Percentiles rank a stretch among this genome's conserved stretches.
These are phyloP conservation scores for Drosophila mercatorum DNA, from an alignment of 2,888 invertebrate genomes.

Conservation along the genomic window DNA sequence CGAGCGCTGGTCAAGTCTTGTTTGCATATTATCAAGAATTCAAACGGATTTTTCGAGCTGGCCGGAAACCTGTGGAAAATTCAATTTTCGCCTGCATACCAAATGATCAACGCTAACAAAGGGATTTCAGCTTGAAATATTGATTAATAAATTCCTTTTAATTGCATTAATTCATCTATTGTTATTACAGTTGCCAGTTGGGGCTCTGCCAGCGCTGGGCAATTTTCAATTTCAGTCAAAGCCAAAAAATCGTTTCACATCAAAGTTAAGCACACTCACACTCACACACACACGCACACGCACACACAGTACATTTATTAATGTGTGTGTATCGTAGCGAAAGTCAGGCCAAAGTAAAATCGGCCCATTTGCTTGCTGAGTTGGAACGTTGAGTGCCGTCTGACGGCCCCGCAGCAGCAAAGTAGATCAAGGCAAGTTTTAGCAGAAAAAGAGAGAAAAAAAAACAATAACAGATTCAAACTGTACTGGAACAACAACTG, in stretches of 20 bases:
- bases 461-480: constrained; percentile 21
- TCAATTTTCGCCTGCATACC: constrained; percentile 16
- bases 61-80: constrained; percentile 20
- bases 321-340: constrained; percentile 37
- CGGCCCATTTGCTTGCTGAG: constrained; percentile 72
- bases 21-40: constrained; percentile 67
- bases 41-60: constrained; percentile 12
- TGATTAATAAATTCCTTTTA: constrained; percentile 18
- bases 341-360: constrained; percentile 38
- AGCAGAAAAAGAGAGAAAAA: constrained; percentile 21
- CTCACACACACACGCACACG: constrained; percentile 7
- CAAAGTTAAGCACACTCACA: constrained; percentile 30
- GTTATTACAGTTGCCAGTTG: not conserved
- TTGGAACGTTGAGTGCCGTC: constrained; percentile 61
- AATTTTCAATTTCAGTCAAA: constrained; percentile 36
- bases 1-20: constrained; percentile 39
- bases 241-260: constrained; percentile 51
- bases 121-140: constrained; percentile 2
- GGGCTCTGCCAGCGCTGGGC: not conserved
- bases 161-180: constrained; percentile 10
- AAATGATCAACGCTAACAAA: constrained; percentile 6
- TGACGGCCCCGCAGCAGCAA: constrained; percentile 58
- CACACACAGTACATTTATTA: constrained; percentile 2
- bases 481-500: constrained; percentile 3
- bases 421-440: constrained; percentile 76